phyloP scores from a whole-genome alignment of 2,113 vertebrate genomes.

The Ochotona princeps region DNA sequence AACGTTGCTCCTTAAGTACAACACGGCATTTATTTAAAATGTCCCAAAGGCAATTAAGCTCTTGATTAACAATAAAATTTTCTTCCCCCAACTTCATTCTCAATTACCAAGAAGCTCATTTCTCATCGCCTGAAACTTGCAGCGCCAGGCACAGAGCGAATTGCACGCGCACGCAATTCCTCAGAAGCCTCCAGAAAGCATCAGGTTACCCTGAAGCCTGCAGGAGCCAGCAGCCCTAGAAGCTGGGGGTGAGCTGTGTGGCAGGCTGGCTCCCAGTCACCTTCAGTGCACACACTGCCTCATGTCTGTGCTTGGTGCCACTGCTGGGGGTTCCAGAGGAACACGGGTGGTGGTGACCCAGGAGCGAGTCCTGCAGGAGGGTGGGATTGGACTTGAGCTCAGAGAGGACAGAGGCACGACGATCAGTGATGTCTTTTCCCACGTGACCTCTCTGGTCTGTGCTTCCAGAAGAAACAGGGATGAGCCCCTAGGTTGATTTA shows the following conservation, averaged over 20 bases:
- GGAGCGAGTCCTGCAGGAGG: background rate
- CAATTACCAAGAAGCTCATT: conserved; percentile 81
- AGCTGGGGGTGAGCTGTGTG: background rate
- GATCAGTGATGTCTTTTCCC: background rate
- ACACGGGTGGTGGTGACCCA: background rate
- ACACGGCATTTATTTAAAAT: conserved; percentile 86
- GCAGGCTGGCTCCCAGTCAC: background rate
- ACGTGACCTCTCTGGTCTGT: background rate
- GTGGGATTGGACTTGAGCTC: background rate
- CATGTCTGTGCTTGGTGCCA: background rate
- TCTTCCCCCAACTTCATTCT: conserved; percentile 83
- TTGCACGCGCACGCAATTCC: conserved; percentile 15
- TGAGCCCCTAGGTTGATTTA: no score
- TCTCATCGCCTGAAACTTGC: conserved; percentile 81
- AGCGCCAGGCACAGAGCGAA: conserved; percentile 34
- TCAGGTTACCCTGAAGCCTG: no score
- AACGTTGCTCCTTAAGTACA: conserved; percentile 84
- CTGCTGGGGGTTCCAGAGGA: background rate
- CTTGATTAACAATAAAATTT: conserved; percentile 86
- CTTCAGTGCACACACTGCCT: background rate
- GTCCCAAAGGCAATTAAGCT: conserved; percentile 87
- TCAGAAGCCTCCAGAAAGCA: background rate
- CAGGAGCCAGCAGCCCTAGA: background rate
- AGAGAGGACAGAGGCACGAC: background rate
- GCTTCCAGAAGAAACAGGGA: background rate